Conservation (phyloP, 2,888 invertebrate species). For the Acutogordius australiensis region DNA sequence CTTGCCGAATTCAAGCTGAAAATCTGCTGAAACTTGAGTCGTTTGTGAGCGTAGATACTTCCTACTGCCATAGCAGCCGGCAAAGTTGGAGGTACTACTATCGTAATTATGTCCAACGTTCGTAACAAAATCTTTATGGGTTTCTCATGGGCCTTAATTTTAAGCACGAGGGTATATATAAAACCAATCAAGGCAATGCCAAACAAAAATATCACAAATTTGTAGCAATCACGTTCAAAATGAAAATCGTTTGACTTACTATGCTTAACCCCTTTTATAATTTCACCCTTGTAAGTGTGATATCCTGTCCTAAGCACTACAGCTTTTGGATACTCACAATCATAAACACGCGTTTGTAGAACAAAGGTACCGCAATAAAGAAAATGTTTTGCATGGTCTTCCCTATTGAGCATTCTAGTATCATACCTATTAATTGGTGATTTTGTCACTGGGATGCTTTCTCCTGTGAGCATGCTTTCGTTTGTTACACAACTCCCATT, state of each 20-base stretch:
- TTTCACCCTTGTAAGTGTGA: conserved; percentile 27
- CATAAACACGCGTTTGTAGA: conserved; percentile 22
- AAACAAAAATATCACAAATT: conserved; percentile 44
- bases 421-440: conserved; percentile 28
- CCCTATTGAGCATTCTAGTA: conserved; percentile 27
- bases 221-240: conserved; percentile 34
- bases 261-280: conserved; percentile 31
- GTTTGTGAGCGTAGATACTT: conserved; percentile 52
- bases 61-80: conserved; percentile 91
- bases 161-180: conserved; percentile 35
- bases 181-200: conserved; percentile 50
- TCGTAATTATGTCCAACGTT: conserved; percentile 55
- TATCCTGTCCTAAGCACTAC: conserved; percentile 44
- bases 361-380: conserved; percentile 48
- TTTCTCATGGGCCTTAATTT: not conserved
- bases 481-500: conserved; percentile 63
- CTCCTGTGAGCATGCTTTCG: conserved; percentile 30
- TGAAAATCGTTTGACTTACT: conserved; percentile 32
- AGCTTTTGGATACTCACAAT: conserved; percentile 34
- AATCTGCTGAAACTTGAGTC: conserved; percentile 45
- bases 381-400: conserved; percentile 44
- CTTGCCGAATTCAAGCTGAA: conserved; percentile 68
- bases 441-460: conserved; percentile 36
- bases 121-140: conserved; percentile 19
- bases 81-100: conserved; percentile 71